Evolutionary conservation across 37 sponge, comb jelly and placozoan genomes (phyloP).

Genomic region (Ephydatia muelleri): DNA sequence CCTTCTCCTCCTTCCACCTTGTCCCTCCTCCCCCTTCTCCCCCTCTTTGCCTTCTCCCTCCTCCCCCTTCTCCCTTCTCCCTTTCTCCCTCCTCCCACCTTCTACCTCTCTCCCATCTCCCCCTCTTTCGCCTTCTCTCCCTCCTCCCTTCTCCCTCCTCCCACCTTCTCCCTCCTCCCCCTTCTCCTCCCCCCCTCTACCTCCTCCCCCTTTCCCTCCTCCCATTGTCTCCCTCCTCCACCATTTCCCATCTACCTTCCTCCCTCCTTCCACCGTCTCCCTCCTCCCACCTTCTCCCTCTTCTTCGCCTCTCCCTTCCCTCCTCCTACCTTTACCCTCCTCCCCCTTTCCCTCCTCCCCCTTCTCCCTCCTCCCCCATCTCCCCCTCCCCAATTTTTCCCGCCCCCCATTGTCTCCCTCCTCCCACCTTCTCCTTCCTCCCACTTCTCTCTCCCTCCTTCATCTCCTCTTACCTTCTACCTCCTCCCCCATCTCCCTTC

Average conservation of each 20-base stretch:
- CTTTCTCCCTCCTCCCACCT: too few species aligned
- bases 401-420: not conserved
- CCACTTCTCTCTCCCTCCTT: not conserved
- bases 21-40: too few species aligned
- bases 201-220: too few species aligned
- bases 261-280: not conserved
- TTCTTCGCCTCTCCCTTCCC: not conserved
- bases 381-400: not conserved
- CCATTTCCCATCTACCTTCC: too few species aligned
- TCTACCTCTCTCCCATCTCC: too few species aligned
- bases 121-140: too few species aligned
- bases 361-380: not conserved
- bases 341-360: not conserved
- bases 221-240: not conserved
- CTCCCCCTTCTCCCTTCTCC: too few species aligned
- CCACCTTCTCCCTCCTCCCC: too few species aligned
- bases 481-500: not conserved
- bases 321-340: not conserved
- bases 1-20: too few species aligned
- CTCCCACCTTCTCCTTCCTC: not conserved
- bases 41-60: too few species aligned
- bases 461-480: not conserved
- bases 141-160: too few species aligned
- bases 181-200: too few species aligned
- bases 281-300: not conserved